Base-by-base conservation (phyloP, 2,888 invertebrate species). In the Congeria kusceri region DNA sequence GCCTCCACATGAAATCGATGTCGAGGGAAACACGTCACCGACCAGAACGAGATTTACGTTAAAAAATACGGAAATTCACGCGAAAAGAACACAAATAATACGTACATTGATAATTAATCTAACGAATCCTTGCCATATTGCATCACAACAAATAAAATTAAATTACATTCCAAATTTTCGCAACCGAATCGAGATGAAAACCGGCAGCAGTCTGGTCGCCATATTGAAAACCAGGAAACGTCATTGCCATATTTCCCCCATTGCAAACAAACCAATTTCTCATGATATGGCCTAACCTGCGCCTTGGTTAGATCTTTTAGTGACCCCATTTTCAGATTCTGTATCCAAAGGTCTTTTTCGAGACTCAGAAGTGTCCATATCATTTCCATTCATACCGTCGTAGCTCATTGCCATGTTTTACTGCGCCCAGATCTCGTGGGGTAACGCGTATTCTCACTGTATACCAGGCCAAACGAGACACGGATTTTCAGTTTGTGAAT, bases 331-430 rank as follows among this genome's bases (percentile, higher is more conserved):
- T 82, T 93, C 92, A 84, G 88, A 86, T 86, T 93, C 93, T 78
- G 90, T 91, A 87, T 93, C 93, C 86, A 92, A 89, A 80, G 93
- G 93, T 86, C 93, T 88, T 92, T 93, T 93, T 84, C 92, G 88
- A 80, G 93, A 93, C 89, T 92, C 92, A 83, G 91, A 90, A 86
- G 90, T 90, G 90, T 91, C 91, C 91, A 91, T 91, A 83, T 90
- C 91, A 86, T 88, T 87, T 86, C 89, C 91, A 89, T 91, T 91
- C 88, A 91, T 91, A 88, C 89, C 89, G 89, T 91, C 90, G 90
- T 88, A 91, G 86, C 87, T 91, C 88, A 90, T 89, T 84, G 90
- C 90, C 90, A 89, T 91, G 88, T 88, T 87, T 86, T 87, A 88
- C 87, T 88, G 87, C 88, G 91, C 89, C 89, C 90, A 91, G 90